Evolutionary conservation across 2,888 invertebrate species (phyloP).

Genomic region (Tenodera sinensis): DNA sequence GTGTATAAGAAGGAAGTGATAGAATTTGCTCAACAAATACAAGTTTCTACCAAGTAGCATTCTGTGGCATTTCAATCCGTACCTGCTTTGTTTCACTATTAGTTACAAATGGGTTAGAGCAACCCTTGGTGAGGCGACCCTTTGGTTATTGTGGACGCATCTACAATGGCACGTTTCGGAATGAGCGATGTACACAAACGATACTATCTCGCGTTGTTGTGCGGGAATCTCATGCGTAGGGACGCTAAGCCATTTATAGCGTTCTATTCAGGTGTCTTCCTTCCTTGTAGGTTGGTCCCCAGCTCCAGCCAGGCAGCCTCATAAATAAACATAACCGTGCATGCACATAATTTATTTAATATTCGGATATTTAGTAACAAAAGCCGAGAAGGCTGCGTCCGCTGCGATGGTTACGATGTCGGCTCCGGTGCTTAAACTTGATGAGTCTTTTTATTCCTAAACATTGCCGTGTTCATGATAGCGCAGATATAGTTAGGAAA

Average conservation of each 20-base stretch:
- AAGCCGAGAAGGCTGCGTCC: not conserved
- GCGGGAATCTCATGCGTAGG: too few species aligned
- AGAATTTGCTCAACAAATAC: too few species aligned
- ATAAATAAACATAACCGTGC: not conserved
- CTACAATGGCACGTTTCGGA: too few species aligned
- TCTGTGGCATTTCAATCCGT: too few species aligned
- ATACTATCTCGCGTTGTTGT: too few species aligned
- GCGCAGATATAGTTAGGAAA: not conserved
- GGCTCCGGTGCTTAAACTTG: not conserved
- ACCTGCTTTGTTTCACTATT: too few species aligned
- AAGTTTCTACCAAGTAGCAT: too few species aligned
- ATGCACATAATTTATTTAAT: not conserved
- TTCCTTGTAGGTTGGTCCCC: not conserved
- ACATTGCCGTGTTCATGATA: not conserved
- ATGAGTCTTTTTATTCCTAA: not conserved
- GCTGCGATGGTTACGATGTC: not conserved
- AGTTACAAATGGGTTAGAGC: too few species aligned
- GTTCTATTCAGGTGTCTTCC: not conserved
- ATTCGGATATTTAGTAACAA: not conserved
- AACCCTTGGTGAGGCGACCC: too few species aligned
- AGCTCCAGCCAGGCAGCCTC: not conserved
- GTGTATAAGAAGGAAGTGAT: too few species aligned
- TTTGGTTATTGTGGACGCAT: too few species aligned
- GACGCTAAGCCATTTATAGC: not conserved
- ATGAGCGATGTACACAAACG: too few species aligned